A percentile compares a stretch with the other conserved stretches of the same genome.
phyloP scores from a whole-genome alignment of 2,797 vertebrate species.

The Poecilia velifera region DNA sequence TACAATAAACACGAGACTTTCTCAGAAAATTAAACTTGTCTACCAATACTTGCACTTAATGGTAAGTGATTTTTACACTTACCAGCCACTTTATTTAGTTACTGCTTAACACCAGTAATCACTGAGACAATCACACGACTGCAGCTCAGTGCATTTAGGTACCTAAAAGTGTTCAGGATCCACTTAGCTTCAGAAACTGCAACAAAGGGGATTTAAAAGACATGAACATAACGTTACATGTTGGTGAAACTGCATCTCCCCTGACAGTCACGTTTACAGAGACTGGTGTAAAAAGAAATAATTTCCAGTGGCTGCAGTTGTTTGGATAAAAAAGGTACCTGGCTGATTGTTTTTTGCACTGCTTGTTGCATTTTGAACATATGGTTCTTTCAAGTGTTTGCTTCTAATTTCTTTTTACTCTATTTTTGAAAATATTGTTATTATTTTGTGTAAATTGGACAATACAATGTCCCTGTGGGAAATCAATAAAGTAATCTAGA shows the following conservation, averaged over 20 bases:
- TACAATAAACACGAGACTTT: background rate
- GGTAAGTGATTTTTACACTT: background rate
- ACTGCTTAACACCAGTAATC: background rate
- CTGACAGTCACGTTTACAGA: background rate
- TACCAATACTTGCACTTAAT: background rate
- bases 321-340: background rate
- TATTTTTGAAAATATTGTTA: too few relatives aligned
- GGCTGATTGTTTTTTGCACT: too few relatives aligned
- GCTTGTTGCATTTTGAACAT: too few relatives aligned
- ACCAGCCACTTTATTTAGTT: background rate
- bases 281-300: background rate
- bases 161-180: background rate
- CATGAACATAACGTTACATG: background rate
- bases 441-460: too few relatives aligned
- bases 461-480: too few relatives aligned
- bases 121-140: background rate
- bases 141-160: background rate
- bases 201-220: background rate
- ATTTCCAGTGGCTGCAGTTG: background rate
- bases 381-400: too few relatives aligned
- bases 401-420: too few relatives aligned
- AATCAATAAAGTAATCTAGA: too few relatives aligned
- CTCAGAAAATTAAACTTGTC: background rate
- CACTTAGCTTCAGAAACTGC: background rate
- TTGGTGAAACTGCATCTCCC: background rate